A percentile compares a stretch with the other conserved stretches of the same genome.
Conservation (phyloP, 2,113 vertebrate genomes). For the Emydura subglobosa region DNA sequence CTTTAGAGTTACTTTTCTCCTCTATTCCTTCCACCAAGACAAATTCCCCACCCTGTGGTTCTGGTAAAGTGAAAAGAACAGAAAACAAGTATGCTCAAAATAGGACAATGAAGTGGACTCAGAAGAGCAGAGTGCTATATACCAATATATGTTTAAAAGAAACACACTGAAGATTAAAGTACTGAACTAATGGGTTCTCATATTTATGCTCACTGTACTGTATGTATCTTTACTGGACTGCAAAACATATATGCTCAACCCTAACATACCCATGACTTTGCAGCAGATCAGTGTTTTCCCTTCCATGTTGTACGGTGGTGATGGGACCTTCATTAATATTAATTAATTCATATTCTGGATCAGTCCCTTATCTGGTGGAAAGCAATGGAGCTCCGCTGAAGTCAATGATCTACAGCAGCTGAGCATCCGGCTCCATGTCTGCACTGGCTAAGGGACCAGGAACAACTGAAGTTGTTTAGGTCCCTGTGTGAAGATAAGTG, state of each 20-base stretch:
- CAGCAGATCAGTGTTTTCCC: not conserved
- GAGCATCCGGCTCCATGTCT: not conserved
- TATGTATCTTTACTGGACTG: not conserved
- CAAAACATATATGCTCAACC: not conserved
- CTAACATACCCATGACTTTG: too few species aligned
- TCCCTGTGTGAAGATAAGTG: not conserved
- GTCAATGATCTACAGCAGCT: not conserved
- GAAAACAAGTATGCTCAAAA: not conserved
- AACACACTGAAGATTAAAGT: not conserved
- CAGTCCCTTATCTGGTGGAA: not conserved
- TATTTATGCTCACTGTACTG: not conserved
- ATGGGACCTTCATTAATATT: not conserved
- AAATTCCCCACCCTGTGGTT: not conserved
- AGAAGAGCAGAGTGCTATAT: not conserved
- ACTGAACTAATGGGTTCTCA: not conserved
- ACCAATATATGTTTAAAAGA: not conserved
- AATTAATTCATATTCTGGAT: not conserved
- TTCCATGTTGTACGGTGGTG: not conserved
- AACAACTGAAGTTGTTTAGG: not conserved
- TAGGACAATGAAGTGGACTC: not conserved
- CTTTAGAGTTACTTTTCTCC: not conserved
- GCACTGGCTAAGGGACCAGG: not conserved
- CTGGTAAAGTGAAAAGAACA: not conserved
- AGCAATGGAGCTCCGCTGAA: not conserved
- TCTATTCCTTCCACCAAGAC: not conserved